phyloP scores from a whole-genome alignment of 1,140 invertebrate genomes.

The Zaprionus kolodkinae region DNA sequence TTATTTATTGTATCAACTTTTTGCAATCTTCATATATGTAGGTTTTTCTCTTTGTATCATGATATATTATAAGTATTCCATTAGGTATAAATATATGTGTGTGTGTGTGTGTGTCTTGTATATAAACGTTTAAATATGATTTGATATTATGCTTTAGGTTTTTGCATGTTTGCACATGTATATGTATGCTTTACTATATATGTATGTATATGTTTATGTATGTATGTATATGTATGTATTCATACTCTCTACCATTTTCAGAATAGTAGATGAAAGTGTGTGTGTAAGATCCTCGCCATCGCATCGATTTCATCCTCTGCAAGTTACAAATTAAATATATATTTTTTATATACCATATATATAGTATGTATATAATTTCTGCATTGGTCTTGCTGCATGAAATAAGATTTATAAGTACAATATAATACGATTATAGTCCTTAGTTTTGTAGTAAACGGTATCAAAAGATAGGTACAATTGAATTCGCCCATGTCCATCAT shows the following conservation, averaged over 20 bases:
- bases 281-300: conserved; percentile 45
- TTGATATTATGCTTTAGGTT: conserved; percentile 46
- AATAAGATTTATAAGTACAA: conserved; percentile 59
- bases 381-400: conserved; percentile 62
- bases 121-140: conserved; percentile 49
- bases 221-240: conserved; percentile 40
- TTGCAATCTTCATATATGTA: conserved; percentile 65
- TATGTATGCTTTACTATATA: conserved; percentile 35
- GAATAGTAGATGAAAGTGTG: conserved; percentile 49
- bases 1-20: conserved; percentile 80
- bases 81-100: conserved; percentile 74
- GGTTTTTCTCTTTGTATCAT: conserved; percentile 61
- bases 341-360: too few relatives aligned
- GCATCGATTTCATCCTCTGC: conserved; percentile 31
- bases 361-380: conserved; percentile 19
- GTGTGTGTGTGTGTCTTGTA: conserved; percentile 56
- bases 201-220: conserved; percentile 42
- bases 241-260: conserved; percentile 55
- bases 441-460: conserved; percentile 83
- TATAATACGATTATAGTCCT: conserved; percentile 79
- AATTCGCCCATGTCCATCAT: conserved; percentile 51
- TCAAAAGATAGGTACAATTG: conserved; percentile 83
- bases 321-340: conserved; percentile 39
- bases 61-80: conserved; percentile 75
- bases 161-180: conserved; percentile 55